Base-by-base conservation (phyloP, 2,113 vertebrate species). In the Ceyx margarethae region DNA sequence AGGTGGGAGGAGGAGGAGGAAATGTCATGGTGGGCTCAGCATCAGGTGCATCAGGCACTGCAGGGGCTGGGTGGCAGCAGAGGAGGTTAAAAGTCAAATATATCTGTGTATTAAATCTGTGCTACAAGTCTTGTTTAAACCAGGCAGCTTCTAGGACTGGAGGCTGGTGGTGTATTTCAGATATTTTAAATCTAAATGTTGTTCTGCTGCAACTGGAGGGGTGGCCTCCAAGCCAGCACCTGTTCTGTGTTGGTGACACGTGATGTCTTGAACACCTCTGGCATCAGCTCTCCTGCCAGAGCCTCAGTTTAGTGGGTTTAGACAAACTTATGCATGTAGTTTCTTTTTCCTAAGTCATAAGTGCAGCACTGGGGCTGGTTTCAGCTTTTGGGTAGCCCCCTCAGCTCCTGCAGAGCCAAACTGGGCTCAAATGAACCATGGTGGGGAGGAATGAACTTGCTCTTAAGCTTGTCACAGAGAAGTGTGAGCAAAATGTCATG, bases 1-100 rank as follows among this genome's bases (percentile, higher is more conserved):
- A 58, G 3, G 18, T 8, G 22, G 53, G 18, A 5, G 5, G 20
- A 40, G 58, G 23, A 57, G 29, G 64, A 69, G 62, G 48, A 81
- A 20, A 28, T 5, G 25, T 9, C 9, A 1, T 3, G 26, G 16
- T 1, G 6, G 19, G 22, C 23, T 15, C 40, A 5, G 3, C 5
- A 2, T 31, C 1, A 0, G 42, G 42, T n/a, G 28, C 25, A 3
- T 7, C 8, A 26, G 61, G 2, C 1, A 5, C 54, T 2, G 1
- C 57, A 84, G 51, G 31, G 28, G 9, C 37, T 68, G 74, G 25
- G 22, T 7, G 61, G 16, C 54, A 43, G 25, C 10, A 6, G 46
- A 35, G 51, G 51, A 56, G 20, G 20, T 33, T 37, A 26, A 20
- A 48, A 64, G 13, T 57, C 20, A 78, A 60, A 65, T 0, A 0